A percentile compares a stretch with the other conserved stretches of the same genome.
Evolutionary conservation across 2,113 vertebrate genomes (phyloP).

Genomic region (Puffinus mauretanicus): DNA sequence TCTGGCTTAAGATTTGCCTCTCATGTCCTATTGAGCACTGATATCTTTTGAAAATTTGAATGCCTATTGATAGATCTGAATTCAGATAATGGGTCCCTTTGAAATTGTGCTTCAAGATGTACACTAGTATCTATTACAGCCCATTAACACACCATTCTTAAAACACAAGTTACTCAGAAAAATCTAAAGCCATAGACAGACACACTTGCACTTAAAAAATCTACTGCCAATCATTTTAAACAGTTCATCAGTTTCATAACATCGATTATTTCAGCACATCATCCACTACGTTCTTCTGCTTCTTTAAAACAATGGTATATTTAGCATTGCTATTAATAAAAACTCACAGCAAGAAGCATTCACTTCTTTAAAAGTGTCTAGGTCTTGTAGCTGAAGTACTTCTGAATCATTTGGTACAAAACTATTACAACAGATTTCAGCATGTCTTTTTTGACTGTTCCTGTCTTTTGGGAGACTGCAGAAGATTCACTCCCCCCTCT

Average conservation of each 20-base stretch:
- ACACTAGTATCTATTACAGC: background rate
- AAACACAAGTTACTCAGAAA: background rate
- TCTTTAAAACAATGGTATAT: background rate
- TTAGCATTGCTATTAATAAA: background rate
- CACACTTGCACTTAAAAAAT: background rate
- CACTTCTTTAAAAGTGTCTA: background rate
- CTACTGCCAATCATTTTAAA: background rate
- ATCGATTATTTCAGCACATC: background rate
- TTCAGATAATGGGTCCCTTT: background rate
- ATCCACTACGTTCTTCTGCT: background rate
- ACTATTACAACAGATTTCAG: background rate
- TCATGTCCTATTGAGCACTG: background rate
- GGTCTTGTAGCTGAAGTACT: background rate
- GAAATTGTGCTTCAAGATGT: background rate
- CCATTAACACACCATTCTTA: background rate
- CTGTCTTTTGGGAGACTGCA: background rate
- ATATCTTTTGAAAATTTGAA: background rate
- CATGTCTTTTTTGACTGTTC: background rate
- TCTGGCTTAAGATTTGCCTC: background rate
- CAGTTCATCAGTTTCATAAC: background rate
- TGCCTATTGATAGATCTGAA: background rate
- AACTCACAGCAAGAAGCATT: background rate
- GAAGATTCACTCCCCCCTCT: background rate
- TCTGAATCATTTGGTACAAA: background rate
- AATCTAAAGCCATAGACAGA: background rate